Conservation (phyloP, 2,113 vertebrate genomes). For the Misgurnus mizolepis region DNA sequence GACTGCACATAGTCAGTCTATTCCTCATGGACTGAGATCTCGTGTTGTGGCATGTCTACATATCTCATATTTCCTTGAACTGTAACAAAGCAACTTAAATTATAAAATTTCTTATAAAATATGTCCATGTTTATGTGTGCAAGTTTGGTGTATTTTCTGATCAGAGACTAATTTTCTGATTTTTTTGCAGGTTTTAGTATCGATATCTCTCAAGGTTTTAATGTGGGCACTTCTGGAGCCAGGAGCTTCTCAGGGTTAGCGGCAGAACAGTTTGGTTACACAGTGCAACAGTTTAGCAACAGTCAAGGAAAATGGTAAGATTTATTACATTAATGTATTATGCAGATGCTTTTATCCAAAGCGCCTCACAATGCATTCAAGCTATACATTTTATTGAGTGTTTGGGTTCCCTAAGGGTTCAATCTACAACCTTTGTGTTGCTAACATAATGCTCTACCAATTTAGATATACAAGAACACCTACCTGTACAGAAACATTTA, state of each 20-base stretch:
- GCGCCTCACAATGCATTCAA: too few species aligned
- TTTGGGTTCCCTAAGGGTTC: too few species aligned
- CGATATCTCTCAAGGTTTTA: slow-evolving; percentile 74
- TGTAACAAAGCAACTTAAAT: not conserved
- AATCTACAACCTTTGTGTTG: too few species aligned
- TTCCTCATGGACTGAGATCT: not conserved
- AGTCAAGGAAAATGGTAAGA: slow-evolving; percentile 82
- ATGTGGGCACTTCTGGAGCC: slow-evolving; percentile 75
- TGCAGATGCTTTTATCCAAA: too few species aligned
- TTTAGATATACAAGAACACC: too few species aligned
- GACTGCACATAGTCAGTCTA: not conserved
- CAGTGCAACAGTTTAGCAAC: slow-evolving; percentile 80
- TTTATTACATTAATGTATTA: not conserved
- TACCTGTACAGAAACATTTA: too few species aligned
- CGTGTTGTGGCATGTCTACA: not conserved
- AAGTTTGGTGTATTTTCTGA: not conserved
- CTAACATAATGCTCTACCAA: too few species aligned
- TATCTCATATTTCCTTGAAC: not conserved
- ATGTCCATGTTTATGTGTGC: not conserved
- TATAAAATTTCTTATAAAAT: not conserved
- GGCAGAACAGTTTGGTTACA: slow-evolving; percentile 80
- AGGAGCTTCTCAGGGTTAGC: slow-evolving; percentile 78
- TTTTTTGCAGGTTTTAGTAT: slow-evolving; percentile 67
- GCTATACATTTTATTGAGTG: too few species aligned
- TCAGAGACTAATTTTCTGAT: slow-evolving; percentile 1